These are phyloP conservation scores for Camponotus vicinus DNA, from an alignment of 1,140 invertebrate species.

Conservation along the genomic window DNA sequence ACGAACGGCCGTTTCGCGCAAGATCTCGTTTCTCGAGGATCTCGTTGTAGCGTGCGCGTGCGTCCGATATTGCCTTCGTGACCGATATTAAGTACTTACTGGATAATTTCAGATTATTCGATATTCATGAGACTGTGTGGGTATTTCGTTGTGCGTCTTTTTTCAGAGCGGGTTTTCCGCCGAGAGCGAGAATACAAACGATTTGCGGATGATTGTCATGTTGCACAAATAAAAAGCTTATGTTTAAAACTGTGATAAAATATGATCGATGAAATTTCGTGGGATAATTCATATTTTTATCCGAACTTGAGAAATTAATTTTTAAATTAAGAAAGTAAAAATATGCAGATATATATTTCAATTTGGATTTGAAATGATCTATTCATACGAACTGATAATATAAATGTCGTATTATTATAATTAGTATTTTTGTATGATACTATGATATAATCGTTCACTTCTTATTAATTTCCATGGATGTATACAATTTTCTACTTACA, in stretches of 20 bases:
- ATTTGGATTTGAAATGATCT: not conserved
- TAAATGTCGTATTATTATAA: not conserved
- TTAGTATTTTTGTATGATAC: not conserved
- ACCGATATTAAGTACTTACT: constrained; percentile 53
- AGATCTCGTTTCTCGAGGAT: constrained; percentile 42
- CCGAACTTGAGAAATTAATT: not conserved
- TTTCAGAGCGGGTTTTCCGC: not conserved
- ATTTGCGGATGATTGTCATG: constrained; percentile 1
- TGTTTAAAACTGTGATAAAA: not conserved
- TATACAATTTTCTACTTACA: not conserved
- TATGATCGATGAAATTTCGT: not conserved
- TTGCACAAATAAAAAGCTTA: not conserved
- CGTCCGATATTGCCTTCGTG: constrained; percentile 53
- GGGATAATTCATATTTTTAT: not conserved
- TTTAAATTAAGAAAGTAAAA: too few relatives aligned
- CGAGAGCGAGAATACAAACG: not conserved
- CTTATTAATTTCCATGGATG: not conserved
- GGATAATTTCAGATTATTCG: constrained; percentile 55
- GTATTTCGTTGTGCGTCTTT: not conserved
- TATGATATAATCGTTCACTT: not conserved
- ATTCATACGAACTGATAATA: not conserved
- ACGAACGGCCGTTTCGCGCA: constrained; percentile 12
- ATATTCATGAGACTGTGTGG: constrained; percentile 31
- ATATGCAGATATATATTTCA: not conserved
- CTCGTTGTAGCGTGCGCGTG: constrained; percentile 40